Base-by-base conservation (phyloP, 2,888 invertebrate species). In the Leptarthrus brevirostris region DNA sequence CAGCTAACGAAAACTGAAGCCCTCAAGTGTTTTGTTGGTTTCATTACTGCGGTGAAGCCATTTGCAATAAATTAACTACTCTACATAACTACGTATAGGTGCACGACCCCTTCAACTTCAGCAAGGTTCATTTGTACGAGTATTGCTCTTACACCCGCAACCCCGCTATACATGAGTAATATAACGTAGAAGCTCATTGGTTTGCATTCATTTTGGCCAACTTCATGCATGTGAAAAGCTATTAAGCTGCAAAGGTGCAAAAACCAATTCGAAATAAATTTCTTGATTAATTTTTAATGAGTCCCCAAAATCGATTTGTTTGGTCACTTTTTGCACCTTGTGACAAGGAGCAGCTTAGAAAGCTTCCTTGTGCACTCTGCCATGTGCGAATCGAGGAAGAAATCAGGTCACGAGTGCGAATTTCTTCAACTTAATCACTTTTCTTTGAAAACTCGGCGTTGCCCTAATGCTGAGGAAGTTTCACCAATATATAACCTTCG, bases 381-480 rank as follows among this genome's bases (percentile, higher is more conserved):
- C 22, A 64, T 64, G 44, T 64, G 22, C 18, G 12, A 20, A 26
- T 36, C 22, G n/a, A n/a, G 20, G 22, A 44, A 14, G 24, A 64
- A 64, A 64, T 22, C 44, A 44, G 44, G 64, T 64, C 64, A 44
- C 47, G 44, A 22, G 44, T 64, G 64, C 64, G 44, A 40, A 40
- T 6, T 26, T 40, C 30, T 26, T 64, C 64, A 18, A 20, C 44
- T 24, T 64, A 22, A 44, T 64, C 47, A 22, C 24, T 64, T 47
- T 64, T 64, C 20, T 20, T 61, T 36, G 12, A 12, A 44, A 64
- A 36, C 24, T 44, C 24, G n/a, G n/a, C 24, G 14, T 14, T 14
- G 44, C 47, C 64, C 24, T 36, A 12, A 12, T 12, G 20, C 40
- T 61, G 12, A 64, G 64, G 20, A 36, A 40, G 44, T 47, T 24